These are phyloP conservation scores for Scaptomyza reducta DNA, from an alignment of 2,888 invertebrate species.

Conservation along the genomic window DNA sequence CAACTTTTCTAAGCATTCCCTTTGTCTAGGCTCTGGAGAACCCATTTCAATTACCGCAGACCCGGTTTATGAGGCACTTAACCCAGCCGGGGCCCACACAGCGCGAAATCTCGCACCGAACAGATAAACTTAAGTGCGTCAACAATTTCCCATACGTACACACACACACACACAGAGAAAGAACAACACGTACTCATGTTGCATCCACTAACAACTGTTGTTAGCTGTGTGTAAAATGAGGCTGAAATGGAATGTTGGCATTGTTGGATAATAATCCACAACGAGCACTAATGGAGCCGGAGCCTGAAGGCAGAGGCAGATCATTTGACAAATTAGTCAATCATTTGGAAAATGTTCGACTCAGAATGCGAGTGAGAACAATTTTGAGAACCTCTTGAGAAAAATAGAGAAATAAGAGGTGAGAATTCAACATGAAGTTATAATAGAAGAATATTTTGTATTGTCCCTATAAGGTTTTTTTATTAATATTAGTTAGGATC, in stretches of 20 bases:
- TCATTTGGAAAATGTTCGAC: conserved; percentile 51
- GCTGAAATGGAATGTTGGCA: conserved; percentile 37
- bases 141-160: conserved; percentile 31
- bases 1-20: neutral
- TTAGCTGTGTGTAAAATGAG: conserved; percentile 19
- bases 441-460: no score
- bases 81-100: conserved; percentile 49
- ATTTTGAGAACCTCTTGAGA: neutral
- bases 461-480: no score
- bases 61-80: conserved; percentile 53
- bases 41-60: conserved; percentile 51
- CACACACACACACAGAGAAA: conserved; percentile 10
- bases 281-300: conserved; percentile 22
- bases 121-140: conserved; percentile 40
- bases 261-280: conserved; percentile 53
- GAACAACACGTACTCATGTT: conserved; percentile 6
- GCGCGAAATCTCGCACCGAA: conserved; percentile 60
- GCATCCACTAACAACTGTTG: conserved; percentile 14
- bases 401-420: neutral
- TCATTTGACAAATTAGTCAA: conserved; percentile 69
- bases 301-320: conserved; percentile 12
- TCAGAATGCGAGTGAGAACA: neutral
- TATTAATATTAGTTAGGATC: neutral
- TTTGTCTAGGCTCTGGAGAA: conserved; percentile 15
- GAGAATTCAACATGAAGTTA: neutral